A percentile compares a stretch with the other conserved stretches of the same genome.
These are phyloP conservation scores for Heteromyza rotundicornis DNA, from an alignment of 2,888 invertebrate species.

Conservation along the genomic window DNA sequence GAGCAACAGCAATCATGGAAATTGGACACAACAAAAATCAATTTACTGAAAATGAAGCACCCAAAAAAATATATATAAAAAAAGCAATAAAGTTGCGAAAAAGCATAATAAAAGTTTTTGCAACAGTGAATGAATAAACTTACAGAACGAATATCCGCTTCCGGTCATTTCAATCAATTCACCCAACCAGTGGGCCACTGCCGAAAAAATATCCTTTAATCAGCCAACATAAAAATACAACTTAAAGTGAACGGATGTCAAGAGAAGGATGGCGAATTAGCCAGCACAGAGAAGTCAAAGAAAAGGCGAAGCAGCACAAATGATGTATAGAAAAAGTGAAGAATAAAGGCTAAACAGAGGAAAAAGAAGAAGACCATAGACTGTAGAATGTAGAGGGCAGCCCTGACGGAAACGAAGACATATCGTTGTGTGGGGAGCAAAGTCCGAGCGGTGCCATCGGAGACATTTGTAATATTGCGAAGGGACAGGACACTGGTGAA, in stretches of 20 bases:
- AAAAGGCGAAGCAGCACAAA: not conserved
- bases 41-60: slow-evolving; percentile 11
- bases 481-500: slow-evolving; percentile 1
- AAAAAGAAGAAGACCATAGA: not conserved
- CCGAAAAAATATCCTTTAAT: slow-evolving; percentile 16
- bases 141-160: slow-evolving; percentile 44
- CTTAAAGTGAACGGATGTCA: slow-evolving; percentile 13
- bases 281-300: not conserved
- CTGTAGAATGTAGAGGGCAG: slow-evolving; percentile 24
- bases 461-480: slow-evolving; percentile 6
- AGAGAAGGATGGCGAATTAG: not conserved
- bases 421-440: slow-evolving; percentile 34
- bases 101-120: slow-evolving; percentile 5
- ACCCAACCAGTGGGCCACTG: too few relatives aligned
- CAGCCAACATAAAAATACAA: slow-evolving; percentile 15
- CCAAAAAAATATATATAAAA: slow-evolving; percentile 31
- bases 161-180: slow-evolving; percentile 55
- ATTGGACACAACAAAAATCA: slow-evolving; percentile 35
- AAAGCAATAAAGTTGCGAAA: slow-evolving; percentile 2
- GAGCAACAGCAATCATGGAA: slow-evolving; percentile 39
- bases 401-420: slow-evolving; percentile 50
- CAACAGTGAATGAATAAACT: slow-evolving; percentile 24
- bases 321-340: not conserved
- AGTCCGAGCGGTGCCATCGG: not conserved
- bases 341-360: not conserved